Evolutionary conservation across 2,797 vertebrate genomes (phyloP).

Genomic region (Pipistrellus pipistrellus): DNA sequence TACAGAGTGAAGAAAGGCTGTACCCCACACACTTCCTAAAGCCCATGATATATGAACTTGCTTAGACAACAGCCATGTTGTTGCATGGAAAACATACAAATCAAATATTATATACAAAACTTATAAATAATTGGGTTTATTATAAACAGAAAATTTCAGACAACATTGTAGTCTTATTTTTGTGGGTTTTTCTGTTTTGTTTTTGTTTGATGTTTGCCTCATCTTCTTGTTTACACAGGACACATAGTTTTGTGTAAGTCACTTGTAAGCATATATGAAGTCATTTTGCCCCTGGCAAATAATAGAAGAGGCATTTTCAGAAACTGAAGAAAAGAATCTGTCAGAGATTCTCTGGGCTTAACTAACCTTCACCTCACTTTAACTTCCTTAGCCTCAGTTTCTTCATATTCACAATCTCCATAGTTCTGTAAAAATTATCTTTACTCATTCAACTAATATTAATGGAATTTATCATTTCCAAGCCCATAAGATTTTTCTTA

Average conservation of each 20-base stretch:
- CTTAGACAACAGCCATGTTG: background rate
- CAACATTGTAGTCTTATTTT: background rate
- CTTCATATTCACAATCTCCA: background rate
- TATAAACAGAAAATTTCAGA: conserved; percentile 12
- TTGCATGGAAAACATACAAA: conserved; percentile 47
- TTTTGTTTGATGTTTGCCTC: background rate
- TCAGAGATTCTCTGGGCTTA: background rate
- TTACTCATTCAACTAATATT: conserved; percentile 25
- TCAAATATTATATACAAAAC: conserved; percentile 16
- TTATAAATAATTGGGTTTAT: conserved; percentile 56
- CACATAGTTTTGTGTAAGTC: background rate
- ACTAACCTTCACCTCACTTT: background rate
- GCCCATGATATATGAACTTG: background rate
- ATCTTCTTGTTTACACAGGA: conserved; percentile 7
- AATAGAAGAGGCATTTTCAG: background rate
- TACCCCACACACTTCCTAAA: background rate
- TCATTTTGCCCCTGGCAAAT: background rate
- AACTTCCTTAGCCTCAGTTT: background rate
- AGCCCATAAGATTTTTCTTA: background rate
- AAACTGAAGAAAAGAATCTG: conserved; percentile 14
- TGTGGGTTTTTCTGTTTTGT: background rate
- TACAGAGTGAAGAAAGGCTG: background rate
- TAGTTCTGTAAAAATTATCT: conserved; percentile 28
- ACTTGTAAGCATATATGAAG: background rate
- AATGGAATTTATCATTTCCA: conserved; percentile 4